phyloP scores from a whole-genome alignment of 2,888 invertebrate genomes.

The Drosophila nigricruria region DNA sequence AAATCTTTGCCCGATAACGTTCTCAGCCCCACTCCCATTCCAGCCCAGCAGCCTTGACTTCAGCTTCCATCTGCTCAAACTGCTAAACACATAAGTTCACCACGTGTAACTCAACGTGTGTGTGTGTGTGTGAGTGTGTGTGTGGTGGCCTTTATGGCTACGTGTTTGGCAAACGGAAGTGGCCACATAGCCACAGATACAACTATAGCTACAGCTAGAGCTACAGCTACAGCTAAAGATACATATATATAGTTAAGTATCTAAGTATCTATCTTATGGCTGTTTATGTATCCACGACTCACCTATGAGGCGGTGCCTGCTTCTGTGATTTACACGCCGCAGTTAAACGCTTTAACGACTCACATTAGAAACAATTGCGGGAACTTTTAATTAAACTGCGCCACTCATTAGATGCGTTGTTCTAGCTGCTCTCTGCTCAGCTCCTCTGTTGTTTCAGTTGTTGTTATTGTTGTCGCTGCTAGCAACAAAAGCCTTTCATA shows the following conservation, averaged over 20 bases:
- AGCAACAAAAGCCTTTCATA: slow-evolving; percentile 46
- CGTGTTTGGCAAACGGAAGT: slow-evolving; percentile 81
- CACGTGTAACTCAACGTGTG: slow-evolving; percentile 32
- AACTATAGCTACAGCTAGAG: slow-evolving; percentile 40
- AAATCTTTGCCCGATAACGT: slow-evolving; percentile 70
- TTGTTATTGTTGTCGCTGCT: slow-evolving; percentile 1
- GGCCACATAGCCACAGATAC: slow-evolving; percentile 60
- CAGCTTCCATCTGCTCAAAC: slow-evolving; percentile 60
- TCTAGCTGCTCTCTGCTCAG: slow-evolving; percentile 3
- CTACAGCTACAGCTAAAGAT: slow-evolving; percentile 44
- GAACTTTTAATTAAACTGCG: slow-evolving; percentile 79
- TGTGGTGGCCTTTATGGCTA: slow-evolving; percentile 73
- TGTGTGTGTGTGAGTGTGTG: slow-evolving; percentile 49
- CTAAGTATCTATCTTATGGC: slow-evolving; percentile 56
- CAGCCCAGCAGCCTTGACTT: background rate
- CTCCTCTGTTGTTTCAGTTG: background rate
- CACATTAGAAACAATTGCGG: slow-evolving; percentile 79
- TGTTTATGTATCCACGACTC: slow-evolving; percentile 45
- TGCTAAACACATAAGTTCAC: slow-evolving; percentile 76
- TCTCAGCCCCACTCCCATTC: background rate
- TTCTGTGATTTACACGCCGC: slow-evolving; percentile 75
- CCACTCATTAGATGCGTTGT: slow-evolving; percentile 58
- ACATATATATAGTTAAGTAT: slow-evolving; percentile 25
- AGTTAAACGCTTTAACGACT: slow-evolving; percentile 78
- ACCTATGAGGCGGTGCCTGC: slow-evolving; percentile 27